These are phyloP conservation scores for Scleropages formosus DNA, from an alignment of 2,797 vertebrate species.

Conservation along the genomic window DNA sequence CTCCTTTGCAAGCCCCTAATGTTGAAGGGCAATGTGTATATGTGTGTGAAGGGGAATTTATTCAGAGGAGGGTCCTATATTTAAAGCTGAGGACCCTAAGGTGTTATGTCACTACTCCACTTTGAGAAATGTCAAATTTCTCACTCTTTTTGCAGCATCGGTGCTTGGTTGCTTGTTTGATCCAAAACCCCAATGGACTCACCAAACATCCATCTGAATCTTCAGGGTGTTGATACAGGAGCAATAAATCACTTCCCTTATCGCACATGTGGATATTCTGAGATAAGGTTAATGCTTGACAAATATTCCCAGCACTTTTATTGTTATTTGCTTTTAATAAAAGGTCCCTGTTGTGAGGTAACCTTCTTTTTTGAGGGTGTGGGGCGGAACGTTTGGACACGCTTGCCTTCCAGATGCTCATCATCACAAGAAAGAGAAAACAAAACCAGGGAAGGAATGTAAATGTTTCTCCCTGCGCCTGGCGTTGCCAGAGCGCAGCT, in stretches of 20 bases:
- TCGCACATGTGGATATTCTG: background rate
- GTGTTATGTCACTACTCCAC: too few species aligned
- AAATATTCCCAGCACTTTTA: background rate
- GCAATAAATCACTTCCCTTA: background rate
- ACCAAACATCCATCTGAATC: background rate
- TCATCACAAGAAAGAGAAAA: constrained; percentile 6
- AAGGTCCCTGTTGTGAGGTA: background rate
- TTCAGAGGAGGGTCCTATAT: background rate
- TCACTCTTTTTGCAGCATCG: background rate
- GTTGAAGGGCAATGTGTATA: background rate
- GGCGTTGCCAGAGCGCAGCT: background rate
- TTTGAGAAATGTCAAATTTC: too few species aligned
- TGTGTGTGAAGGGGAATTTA: background rate
- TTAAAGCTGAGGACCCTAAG: background rate
- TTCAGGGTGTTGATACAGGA: background rate
- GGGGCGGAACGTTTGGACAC: background rate
- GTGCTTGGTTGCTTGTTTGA: background rate
- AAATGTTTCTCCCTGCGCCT: background rate
- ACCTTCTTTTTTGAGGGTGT: background rate
- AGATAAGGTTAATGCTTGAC: background rate
- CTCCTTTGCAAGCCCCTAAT: background rate
- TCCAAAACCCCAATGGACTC: background rate
- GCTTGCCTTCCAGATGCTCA: constrained; percentile 1
- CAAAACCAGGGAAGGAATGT: constrained; percentile 11
- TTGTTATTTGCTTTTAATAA: constrained; percentile 1